Conservation (phyloP, 2,113 vertebrate genomes). For the Pygathrix nemaeus region DNA sequence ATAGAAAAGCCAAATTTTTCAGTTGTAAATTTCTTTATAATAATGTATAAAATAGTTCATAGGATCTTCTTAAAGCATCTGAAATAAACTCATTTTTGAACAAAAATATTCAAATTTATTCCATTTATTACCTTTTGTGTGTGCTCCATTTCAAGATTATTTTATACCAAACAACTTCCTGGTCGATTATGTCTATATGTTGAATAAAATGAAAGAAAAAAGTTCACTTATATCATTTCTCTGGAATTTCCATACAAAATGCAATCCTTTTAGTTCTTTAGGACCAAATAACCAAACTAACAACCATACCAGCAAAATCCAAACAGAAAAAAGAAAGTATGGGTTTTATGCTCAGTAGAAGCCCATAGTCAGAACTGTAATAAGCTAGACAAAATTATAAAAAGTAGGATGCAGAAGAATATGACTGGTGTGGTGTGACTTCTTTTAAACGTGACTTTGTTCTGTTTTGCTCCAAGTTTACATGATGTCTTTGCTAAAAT, state of each 20-base stretch:
- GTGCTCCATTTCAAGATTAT: neutral
- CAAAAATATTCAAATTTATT: neutral
- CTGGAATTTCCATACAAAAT: neutral
- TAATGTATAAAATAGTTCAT: neutral
- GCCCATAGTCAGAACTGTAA: neutral
- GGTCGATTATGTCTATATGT: neutral
- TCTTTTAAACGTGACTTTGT: neutral
- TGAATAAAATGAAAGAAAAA: neutral
- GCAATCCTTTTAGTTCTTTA: neutral
- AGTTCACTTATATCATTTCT: neutral
- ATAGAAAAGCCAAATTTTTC: neutral
- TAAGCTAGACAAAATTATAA: neutral
- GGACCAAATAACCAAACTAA: neutral
- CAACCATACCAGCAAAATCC: neutral
- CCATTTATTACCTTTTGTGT: neutral
- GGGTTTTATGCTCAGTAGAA: neutral
- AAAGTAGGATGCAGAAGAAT: neutral
- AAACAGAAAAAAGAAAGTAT: neutral
- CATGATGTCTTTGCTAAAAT: neutral
- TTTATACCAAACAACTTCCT: neutral
- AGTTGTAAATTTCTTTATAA: neutral
- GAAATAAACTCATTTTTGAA: neutral
- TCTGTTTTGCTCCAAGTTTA: neutral
- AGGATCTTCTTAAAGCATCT: neutral
- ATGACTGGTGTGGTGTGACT: neutral